These are phyloP conservation scores for Philonicus albiceps DNA, from an alignment of 2,888 invertebrate species.

Conservation along the genomic window DNA sequence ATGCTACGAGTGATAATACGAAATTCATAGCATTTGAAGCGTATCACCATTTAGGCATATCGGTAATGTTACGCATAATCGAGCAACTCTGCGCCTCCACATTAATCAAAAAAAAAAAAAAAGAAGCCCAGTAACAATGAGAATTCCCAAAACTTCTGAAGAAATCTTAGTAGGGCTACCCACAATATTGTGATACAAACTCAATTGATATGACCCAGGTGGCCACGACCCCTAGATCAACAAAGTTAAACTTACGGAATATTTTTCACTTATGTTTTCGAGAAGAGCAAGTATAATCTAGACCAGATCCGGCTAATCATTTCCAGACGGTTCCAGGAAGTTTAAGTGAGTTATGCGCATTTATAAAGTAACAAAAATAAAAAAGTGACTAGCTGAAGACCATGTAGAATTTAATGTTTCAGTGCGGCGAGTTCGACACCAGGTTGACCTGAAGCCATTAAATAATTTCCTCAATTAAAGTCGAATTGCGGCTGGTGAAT, in stretches of 20 bases:
- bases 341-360: conserved; percentile 3
- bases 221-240: conserved; percentile 4
- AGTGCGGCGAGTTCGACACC: neutral
- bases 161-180: neutral
- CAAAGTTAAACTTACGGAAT: neutral
- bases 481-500: conserved; percentile 43
- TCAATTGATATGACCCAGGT: conserved; percentile 24
- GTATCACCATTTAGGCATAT: neutral
- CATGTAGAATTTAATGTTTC: neutral
- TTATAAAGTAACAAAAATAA: neutral
- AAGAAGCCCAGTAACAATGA: neutral
- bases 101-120: no score
- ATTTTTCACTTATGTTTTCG: neutral
- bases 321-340: conserved; percentile 3
- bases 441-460: conserved; percentile 39
- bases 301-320: conserved; percentile 6
- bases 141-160: neutral
- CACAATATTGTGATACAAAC: neutral
- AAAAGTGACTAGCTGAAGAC: neutral
- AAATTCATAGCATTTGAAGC: conserved; percentile 2
- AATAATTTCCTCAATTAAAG: conserved; percentile 49
- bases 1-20: neutral
- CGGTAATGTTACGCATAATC: neutral
- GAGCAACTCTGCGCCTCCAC: neutral
- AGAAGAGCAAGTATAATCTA: neutral